Evolutionary conservation across 2,113 vertebrate species (phyloP).

Genomic region (Sinocyclocheilus grahami): DNA sequence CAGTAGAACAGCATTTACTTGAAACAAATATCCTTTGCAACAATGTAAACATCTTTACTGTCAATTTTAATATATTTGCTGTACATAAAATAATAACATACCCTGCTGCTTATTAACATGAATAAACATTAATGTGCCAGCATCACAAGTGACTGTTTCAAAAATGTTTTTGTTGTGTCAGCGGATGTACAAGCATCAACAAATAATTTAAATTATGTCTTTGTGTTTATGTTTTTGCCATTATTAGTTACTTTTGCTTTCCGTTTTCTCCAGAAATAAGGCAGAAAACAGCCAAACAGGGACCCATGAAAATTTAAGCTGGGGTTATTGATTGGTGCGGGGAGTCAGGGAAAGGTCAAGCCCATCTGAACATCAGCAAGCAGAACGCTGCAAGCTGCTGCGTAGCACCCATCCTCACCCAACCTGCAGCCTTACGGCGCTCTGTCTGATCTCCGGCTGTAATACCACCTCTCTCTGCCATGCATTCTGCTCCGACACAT

Average conservation of each 20-base stretch:
- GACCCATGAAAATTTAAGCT: conserved; percentile 60
- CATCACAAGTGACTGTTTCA: neutral
- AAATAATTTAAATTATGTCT: neutral
- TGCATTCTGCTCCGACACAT: neutral
- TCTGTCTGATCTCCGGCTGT: conserved; percentile 31
- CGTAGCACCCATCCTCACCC: conserved; percentile 31
- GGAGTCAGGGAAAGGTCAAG: conserved; percentile 55
- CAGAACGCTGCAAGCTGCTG: conserved; percentile 20
- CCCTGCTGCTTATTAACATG: too few relatives aligned
- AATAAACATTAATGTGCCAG: neutral
- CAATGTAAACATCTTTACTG: too few relatives aligned
- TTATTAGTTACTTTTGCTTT: neutral
- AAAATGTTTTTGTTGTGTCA: neutral
- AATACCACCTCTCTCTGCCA: conserved; percentile 19
- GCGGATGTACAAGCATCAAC: too few relatives aligned
- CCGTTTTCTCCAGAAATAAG: conserved; percentile 41
- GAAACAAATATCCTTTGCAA: too few relatives aligned
- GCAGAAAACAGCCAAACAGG: conserved; percentile 41
- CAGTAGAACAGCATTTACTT: too few relatives aligned
- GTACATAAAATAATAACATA: too few relatives aligned
- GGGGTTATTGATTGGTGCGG: conserved; percentile 55
- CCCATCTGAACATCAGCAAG: conserved; percentile 47
- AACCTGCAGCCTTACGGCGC: conserved; percentile 30
- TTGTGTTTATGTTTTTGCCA: neutral
- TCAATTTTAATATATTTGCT: too few relatives aligned